These are phyloP conservation scores for Centruroides sculpturatus DNA, from an alignment of 1,140 invertebrate species.

Conservation along the genomic window DNA sequence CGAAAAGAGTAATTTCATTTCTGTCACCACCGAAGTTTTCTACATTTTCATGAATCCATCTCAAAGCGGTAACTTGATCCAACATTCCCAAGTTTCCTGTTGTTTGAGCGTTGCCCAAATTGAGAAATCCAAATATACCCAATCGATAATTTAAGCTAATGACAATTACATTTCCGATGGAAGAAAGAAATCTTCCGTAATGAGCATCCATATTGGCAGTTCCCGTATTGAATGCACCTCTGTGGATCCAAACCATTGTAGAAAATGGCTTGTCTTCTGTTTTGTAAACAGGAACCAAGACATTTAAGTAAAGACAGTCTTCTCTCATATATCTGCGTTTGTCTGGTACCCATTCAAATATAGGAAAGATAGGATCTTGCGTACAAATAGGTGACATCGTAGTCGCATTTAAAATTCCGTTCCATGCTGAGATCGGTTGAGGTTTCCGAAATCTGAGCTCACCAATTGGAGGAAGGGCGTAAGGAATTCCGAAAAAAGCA, in stretches of 20 bases:
- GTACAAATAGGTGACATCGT: not conserved
- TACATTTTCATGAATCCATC: slow-evolving; percentile 27
- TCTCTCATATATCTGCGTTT: slow-evolving; percentile 33
- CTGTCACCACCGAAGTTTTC: slow-evolving; percentile 26
- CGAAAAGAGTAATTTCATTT: slow-evolving; percentile 36
- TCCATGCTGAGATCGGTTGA: slow-evolving; percentile 67
- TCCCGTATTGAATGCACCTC: too few relatives aligned
- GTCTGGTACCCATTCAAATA: not conserved
- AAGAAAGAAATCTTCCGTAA: not conserved
- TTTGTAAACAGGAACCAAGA: slow-evolving; percentile 56
- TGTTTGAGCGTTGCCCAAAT: too few relatives aligned
- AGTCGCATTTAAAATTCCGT: slow-evolving; percentile 42
- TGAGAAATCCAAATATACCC: slow-evolving; percentile 24
- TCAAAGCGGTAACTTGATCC: slow-evolving; percentile 22
- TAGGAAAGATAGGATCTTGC: not conserved
- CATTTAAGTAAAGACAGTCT: slow-evolving; percentile 87
- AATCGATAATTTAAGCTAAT: slow-evolving; percentile 16
- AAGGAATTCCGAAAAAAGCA: slow-evolving; percentile 85
- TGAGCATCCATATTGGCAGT: not conserved
- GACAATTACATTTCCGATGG: slow-evolving; percentile 9
- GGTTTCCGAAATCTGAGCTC: slow-evolving; percentile 74
- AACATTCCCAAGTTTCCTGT: not conserved
- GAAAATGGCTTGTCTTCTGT: too few relatives aligned
- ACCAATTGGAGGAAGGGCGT: slow-evolving; percentile 77
- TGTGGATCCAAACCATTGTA: too few relatives aligned